Base-by-base conservation (phyloP, 2,797 vertebrate species). In the Molossus molossus region DNA sequence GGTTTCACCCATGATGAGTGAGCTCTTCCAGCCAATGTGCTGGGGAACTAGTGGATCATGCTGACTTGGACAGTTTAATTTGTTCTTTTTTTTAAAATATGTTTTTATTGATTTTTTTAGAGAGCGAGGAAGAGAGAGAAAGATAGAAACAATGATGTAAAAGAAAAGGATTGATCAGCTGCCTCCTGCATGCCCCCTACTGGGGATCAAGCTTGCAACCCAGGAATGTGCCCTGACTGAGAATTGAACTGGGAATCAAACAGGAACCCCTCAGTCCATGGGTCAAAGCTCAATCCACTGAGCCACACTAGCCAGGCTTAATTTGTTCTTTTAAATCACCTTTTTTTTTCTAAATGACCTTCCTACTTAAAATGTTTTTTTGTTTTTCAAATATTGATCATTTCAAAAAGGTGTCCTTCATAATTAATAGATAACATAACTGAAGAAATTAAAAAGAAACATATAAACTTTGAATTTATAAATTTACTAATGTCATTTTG, bases 11-110 rank as follows among this genome's bases (percentile, higher is more conserved):
- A 37, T 53, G 67, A 21, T 40, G 62, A 85, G 53, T 33, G 80
- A 72, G 58, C n/a, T 93, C 81, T 95, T 94, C 87, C 84, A 72
- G 67, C 29, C 1, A 75, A 91, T 69, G 77, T 12, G 45, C 84
- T 55, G 67, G 65, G 48, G 64, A 23, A 40, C 95, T 91, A 12
- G 81, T 4, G 21, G 72, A 82, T 25, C 94, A 96, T 96, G 84
- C 94, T 95, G 67, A 50, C 27, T 53, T n/a, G 48, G 48, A 33
- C 33, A 33, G 33, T 33, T 33, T 33, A 33, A 33, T 33, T 33
- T 33, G 33, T 33, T 33, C 33, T 33, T 33, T 33, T 33, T 33
- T 33, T 33, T 2, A 33, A 33, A 33, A 33, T 33, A 33, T 33
- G 33, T 33, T 33, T 33, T 33, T 33, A 33, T 33, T 33, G 33